A percentile compares a stretch with the other conserved stretches of the same genome.
These are phyloP conservation scores for Drosophila quinaria DNA, from an alignment of 2,888 invertebrate genomes.

Conservation along the genomic window DNA sequence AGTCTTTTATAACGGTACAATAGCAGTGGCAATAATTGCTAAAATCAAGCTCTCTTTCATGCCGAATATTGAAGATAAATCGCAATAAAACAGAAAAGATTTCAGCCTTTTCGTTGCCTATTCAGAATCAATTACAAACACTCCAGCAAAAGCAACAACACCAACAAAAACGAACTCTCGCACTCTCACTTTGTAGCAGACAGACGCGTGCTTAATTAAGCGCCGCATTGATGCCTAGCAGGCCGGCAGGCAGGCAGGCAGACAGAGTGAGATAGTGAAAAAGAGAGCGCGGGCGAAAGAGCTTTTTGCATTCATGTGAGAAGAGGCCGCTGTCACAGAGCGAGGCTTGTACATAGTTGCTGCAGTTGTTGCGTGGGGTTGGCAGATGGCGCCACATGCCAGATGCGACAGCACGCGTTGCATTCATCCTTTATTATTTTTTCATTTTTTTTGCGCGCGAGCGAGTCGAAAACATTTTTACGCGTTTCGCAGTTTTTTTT, in stretches of 20 bases:
- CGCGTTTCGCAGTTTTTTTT: constrained; percentile 47
- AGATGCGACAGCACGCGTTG: constrained; percentile 42
- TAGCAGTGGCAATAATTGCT: constrained; percentile 36
- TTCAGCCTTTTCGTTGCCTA: constrained; percentile 37
- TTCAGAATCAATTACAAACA: constrained; percentile 59
- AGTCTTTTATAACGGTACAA: constrained; percentile 36
- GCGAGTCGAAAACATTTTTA: constrained; percentile 41
- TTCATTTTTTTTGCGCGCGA: constrained; percentile 13
- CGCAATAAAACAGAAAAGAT: constrained; percentile 31
- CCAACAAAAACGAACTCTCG: constrained; percentile 21
- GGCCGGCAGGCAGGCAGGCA: constrained; percentile 18
- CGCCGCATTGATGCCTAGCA: constrained; percentile 56
- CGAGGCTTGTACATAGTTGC: constrained; percentile 17
- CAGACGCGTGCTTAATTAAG: constrained; percentile 73
- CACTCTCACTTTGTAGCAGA: constrained; percentile 41
- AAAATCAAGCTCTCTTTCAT: constrained; percentile 47
- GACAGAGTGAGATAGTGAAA: constrained; percentile 15
- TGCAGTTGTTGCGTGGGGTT: constrained; percentile 22
- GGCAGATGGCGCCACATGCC: constrained; percentile 49
- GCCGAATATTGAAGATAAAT: constrained; percentile 64
- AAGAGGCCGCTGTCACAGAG: constrained; percentile 18
- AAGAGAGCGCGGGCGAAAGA: constrained; percentile 23
- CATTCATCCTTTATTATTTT: constrained; percentile 33
- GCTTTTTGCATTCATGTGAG: constrained; percentile 33
- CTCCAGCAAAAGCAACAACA: constrained; percentile 25